Base-by-base conservation (phyloP, 2,888 invertebrate species). In the Zeuzera pyrina region DNA sequence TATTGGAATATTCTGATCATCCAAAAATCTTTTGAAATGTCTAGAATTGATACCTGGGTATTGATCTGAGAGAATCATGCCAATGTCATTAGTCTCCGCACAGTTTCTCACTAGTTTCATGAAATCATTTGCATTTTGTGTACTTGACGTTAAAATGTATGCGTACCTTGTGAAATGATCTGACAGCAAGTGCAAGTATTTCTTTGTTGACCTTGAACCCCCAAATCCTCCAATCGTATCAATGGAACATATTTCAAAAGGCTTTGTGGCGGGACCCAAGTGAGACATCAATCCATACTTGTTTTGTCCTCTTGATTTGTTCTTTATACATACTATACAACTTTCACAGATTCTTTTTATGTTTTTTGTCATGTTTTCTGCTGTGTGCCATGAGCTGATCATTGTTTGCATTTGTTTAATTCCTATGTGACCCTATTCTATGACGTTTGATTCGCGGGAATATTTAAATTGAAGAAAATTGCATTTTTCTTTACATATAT, bases 241-340 rank as follows among this genome's bases (percentile, higher is more conserved):
- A n/a, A n/a, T n/a, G n/a, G n/a, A n/a, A n/a, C n/a, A n/a, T n/a
- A n/a, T n/a, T n/a, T n/a, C n/a, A n/a, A n/a, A n/a, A n/a, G n/a
- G n/a, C n/a, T n/a, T n/a, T n/a, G n/a, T n/a, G n/a, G n/a, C n/a
- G n/a, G n/a, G n/a, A n/a, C 47, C 47, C 16, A 48, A 38, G 15
- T 45, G 43, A 1, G 45, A 45, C 48, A 48, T 42, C 24, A 45
- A 39, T 14, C 45, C 45, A 32, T 30, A 47, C 38, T 41, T 43
- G 21, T 15, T 12, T 19, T 38, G 35, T 15, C 32, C 31, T 31
- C 46, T 42, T 33, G 41, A 33, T 36, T 43, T 43, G 14, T 41
- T 48, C 33, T 41, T 42, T 16, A 42, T 42, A 31, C 44, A 50
- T 8, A 42, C 28, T 26, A 37, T 34, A 35, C 45, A 48, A 3